Evolutionary conservation across 2,797 vertebrate genomes (phyloP), one percentile per base, ranked within the genome.

Genomic region (Microcaecilia unicolor): DNA sequence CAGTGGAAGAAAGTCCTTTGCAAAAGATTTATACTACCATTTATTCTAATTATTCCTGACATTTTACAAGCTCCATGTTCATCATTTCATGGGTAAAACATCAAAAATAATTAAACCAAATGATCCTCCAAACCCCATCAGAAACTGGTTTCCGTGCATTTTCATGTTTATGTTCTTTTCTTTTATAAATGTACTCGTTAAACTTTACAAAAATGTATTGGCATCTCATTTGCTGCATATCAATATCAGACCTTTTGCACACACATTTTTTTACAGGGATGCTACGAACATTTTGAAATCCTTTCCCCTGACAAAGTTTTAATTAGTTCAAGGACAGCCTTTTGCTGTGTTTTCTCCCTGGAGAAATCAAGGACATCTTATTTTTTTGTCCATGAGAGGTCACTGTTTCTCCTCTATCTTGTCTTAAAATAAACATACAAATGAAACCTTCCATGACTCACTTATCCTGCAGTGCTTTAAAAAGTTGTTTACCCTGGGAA

Each of bases 331-430:
- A 28, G 31, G 36, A 28, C 16, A 42, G 12, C 10, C 43, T 27
- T 22, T 14, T 22, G 10, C 1, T 1, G 8, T 1, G 35, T 27
- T 25, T 24, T 23, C 25, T 46, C 43, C 9, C 6, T 10, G 19
- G 1, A 4, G 25, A 28, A 42, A 30, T 7, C 8, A 34, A 10
- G 9, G 41, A 32, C 9, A 35, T 41, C 24, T 61, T 37, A 45
- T 41, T 9, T 10, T 4, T 22, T 27, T 53, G 22, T 30, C 80
- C 80, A 72, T 76, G 55, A 80, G 80, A 78, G 78, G 80, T 77
- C 80, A 76, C 70, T 60, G 58, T 80, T 80, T 77, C 68, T 65
- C 74, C 64, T 78, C 58, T 36, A 22, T 73, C 20, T 10, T 41
- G 31, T 19, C 10, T n/a, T n/a, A n/a, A n/a, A n/a, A n/a, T n/a